A percentile compares a stretch with the other conserved stretches of the same genome.
Conservation (phyloP, 2,113 vertebrate species). For the Lethenteron reissneri region DNA sequence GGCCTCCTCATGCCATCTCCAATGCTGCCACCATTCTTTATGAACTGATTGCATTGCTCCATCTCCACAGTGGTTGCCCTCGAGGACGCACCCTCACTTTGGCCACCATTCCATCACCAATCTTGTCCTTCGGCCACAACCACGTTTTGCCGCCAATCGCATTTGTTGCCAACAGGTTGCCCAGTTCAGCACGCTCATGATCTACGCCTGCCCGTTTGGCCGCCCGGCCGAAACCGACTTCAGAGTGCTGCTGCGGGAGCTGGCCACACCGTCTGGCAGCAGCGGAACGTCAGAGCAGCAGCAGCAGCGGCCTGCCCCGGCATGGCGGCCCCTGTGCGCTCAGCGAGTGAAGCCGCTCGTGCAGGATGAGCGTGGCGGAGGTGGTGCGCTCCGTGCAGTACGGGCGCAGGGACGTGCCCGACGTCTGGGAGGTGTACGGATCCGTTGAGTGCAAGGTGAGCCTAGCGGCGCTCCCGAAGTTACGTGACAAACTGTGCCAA, state of each 20-base stretch:
- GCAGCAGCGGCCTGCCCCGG: slow-evolving; percentile 43
- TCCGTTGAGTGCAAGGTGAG: slow-evolving; percentile 67
- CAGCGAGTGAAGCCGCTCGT: slow-evolving; percentile 49
- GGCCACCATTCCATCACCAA: too few relatives aligned
- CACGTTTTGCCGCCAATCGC: too few relatives aligned
- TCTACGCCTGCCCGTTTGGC: slow-evolving; percentile 54
- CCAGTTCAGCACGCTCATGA: too few relatives aligned
- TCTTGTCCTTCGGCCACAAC: too few relatives aligned
- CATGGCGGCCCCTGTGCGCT: slow-evolving; percentile 49
- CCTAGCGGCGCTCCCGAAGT: not conserved
- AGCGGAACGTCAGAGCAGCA: slow-evolving; percentile 14
- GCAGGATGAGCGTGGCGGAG: slow-evolving; percentile 41
- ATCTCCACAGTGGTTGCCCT: too few relatives aligned
- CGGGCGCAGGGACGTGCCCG: slow-evolving; percentile 36
- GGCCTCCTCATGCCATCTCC: too few relatives aligned
- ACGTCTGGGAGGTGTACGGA: slow-evolving; percentile 67
- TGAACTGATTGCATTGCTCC: too few relatives aligned
- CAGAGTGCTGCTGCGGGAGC: slow-evolving; percentile 19
- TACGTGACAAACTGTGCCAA: too few relatives aligned
- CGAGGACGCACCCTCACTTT: too few relatives aligned
- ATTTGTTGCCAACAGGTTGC: too few relatives aligned
- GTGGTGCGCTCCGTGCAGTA: slow-evolving; percentile 72
- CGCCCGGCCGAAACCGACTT: slow-evolving; percentile 43
- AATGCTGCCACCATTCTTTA: too few relatives aligned
- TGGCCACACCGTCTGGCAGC: slow-evolving; percentile 14